Percentiles rank a stretch among this genome's conserved stretches.
These are phyloP conservation scores for Piscicola geometra DNA, from an alignment of 2,888 invertebrate species.

Conservation along the genomic window DNA sequence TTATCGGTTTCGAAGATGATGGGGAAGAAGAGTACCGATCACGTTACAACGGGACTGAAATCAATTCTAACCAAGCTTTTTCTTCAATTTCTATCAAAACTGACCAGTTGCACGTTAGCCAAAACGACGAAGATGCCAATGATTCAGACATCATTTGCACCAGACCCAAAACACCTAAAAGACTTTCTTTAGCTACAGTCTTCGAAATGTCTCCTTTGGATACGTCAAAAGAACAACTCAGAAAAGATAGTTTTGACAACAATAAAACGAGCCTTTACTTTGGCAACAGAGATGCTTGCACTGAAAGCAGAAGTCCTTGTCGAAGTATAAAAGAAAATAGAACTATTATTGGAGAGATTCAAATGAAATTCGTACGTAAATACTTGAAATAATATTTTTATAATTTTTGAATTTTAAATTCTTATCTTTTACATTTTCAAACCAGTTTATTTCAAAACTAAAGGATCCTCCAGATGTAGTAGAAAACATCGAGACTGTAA, in stretches of 20 bases:
- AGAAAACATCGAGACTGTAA: constrained; percentile 70
- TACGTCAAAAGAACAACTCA: not conserved
- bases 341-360: not conserved
- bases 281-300: too few species aligned
- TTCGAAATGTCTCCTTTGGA: constrained; percentile 14
- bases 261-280: too few species aligned
- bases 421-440: too few species aligned
- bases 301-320: too few species aligned
- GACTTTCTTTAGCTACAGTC: constrained; percentile 23
- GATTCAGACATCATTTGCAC: not conserved
- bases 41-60: too few species aligned
- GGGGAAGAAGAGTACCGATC: not conserved
- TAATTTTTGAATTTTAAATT: not conserved
- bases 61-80: too few species aligned
- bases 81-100: too few species aligned
- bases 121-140: too few species aligned
- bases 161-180: constrained; percentile 9
- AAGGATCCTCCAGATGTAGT: constrained; percentile 7
- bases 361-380: not conserved
- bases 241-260: not conserved
- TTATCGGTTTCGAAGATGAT: constrained; percentile 10
- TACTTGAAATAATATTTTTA: not conserved
- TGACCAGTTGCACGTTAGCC: too few species aligned
- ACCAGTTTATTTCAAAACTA: too few species aligned
- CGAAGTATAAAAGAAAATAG: not conserved